Base-by-base conservation (phyloP, 2,113 vertebrate genomes). In the Dicerorhinus sumatrensis region DNA sequence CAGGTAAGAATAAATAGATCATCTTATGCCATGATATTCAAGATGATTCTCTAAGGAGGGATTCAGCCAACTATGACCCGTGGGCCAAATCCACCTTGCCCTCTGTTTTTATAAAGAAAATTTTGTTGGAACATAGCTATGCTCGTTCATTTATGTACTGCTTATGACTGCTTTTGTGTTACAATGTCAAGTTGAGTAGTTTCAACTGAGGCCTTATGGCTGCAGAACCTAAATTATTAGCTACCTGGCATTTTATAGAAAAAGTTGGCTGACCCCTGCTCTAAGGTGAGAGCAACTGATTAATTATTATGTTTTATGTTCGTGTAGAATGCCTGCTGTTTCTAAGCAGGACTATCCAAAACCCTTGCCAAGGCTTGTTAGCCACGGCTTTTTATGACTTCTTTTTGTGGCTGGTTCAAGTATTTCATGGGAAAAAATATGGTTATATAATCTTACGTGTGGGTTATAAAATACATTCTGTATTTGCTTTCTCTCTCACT, bases 341-440 rank as follows among this genome's bases (percentile, higher is more conserved):
- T 72, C 23, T 72, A 63, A 75, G 73, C 31, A 36, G 69, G 63
- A 62, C 65, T 62, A 2, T 67, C 36, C 14, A 80, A 72, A 82
- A 86, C 10, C 25, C 20, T 92, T 91, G 48, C 31, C 72, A 89
- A 67, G 77, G 36, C 20, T 84, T 36, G 72, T 54, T n/a, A 80
- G 60, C 58, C 42, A 91, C 72, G 23, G 56, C 25, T 62, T 82
- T 91, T 73, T 84, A 39, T n/a, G 48, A 69, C n/a, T 77, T 82
- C 27, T 89, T 75, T 46, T 46, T 7, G 46, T 70, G 33, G 7
- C 46, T 79, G 36, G 31, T 65, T 84, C 36, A 75, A 84, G 67
- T 91, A 81, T 93, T 89, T 91, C 72, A 85, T 76, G 48, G 70
- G 65, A 23, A 65, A 54, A 72, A 80, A 69, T 79, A 29, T 14